Base-by-base conservation (phyloP, 2,888 invertebrate genomes). In the Hyppa rectilinea region DNA sequence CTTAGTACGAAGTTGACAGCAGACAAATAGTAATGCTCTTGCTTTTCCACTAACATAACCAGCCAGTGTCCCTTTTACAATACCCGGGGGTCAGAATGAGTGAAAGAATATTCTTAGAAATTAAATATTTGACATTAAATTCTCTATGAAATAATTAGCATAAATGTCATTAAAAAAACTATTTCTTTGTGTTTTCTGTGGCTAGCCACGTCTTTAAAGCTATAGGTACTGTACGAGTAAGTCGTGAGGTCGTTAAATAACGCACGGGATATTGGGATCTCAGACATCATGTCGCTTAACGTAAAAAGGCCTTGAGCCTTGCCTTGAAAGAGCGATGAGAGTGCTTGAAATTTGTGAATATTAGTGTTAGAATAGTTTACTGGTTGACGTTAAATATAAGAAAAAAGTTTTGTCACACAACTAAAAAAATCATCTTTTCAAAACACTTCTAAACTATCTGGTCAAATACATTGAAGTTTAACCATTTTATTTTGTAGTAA, bases 21-120 rank as follows among this genome's bases (percentile, higher is more conserved):
- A 43, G 40, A 76, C 47, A 76, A 73, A 73, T 72, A 75, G 43
- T n/a, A n/a, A 72, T 67, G 72, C 67, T 52, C 26, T 75, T 45
- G 56, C 10, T 50, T 67, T 20, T 65, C 55, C 43, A 10, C 47
- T 29, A 34, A 62, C 4, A 29, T 36, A 20, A n/a, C 38, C 34
- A 50, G 43, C 45, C 12, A 50, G 64, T 63, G 26, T 31, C 4
- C 3, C 7, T 40, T 58, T 60, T 63, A 63, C 63, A 17, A 63
- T 17, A 45, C 52, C 38, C 38, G 12, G 3, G 43, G 38, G 50
- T 12, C 43, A 43, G 20, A 20, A 31, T 3, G 26, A 40, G 14
- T 47, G 9, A 17, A n/a, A 47, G n/a, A 58, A 26, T n/a, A 58
- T 36, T n/a, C 29, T 23, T 2, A 40, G 7, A 20, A n/a, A 43